Base-by-base conservation (phyloP, 53 echinoderm and acorn worm species). In the Hippasteria phrygiana region DNA sequence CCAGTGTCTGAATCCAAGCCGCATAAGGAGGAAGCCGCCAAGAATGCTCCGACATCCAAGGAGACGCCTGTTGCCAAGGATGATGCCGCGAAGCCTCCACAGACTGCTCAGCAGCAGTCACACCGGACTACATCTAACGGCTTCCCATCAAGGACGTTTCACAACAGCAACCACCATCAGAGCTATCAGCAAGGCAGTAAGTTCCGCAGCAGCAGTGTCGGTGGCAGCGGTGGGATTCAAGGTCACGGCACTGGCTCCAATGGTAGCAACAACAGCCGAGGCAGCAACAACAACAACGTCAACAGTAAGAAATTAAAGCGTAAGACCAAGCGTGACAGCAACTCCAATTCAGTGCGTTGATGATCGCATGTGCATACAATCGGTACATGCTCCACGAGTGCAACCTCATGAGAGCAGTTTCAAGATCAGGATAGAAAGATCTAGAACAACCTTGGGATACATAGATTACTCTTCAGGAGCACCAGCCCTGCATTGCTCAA, bases 91-190 rank as follows among this genome's bases (percentile, higher is more conserved):
- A 85, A 71, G 37, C 73, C 20, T 20, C 35, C 22, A 18, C 83
- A 28, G 29, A 32, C 31, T 5, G 26, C 31, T 22, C 67, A 41
- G 33, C 65, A 64, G 32, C 83, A 59, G 40, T 45, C 66, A 46
- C n/a, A 31, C 46, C 50, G 67, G 59, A 71, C 87, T 78, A 42
- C 73, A 10, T 34, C 86, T 34, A 92, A 91, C 32, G 90, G 92
- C 22, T 93, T 97, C 47, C 88, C 92, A 41, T 90, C 97, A 41
- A 75, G 89, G 87, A 95, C 95, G n/a, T 97, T 81, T 69, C 93
- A 89, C 37, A 97, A 93, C 88, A 90, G 90, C 69, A 91, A 73
- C 80, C 83, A 87, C 55, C 92, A 93, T 87, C 50, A 27, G 2
- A 75, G 14, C 75, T 75, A 75, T 13, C 85, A 90, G 46, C 87